A percentile compares a stretch with the other conserved stretches of the same genome.
These are phyloP conservation scores for Aphyosemion australe DNA, from an alignment of 2,113 vertebrate species.

Conservation along the genomic window DNA sequence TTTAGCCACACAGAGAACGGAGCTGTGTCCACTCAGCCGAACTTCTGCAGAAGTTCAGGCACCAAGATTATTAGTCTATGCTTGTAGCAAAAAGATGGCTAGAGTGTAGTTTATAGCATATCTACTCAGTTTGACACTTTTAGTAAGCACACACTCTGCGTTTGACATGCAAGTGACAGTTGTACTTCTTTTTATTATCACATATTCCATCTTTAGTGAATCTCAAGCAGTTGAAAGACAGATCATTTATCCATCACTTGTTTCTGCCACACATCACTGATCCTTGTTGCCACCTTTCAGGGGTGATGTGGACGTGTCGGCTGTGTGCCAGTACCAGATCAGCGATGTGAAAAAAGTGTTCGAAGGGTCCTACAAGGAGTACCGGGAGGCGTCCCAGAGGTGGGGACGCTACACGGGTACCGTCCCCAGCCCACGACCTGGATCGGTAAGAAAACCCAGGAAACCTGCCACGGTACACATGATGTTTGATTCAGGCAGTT, in stretches of 20 bases:
- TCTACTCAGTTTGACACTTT: background rate
- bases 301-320: constrained; percentile 92
- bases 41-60: too few species aligned
- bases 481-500: constrained; percentile 2
- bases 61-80: too few species aligned
- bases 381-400: constrained; percentile 87
- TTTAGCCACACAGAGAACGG: too few species aligned
- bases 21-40: too few species aligned
- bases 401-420: constrained; percentile 86
- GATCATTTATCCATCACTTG: constrained; percentile 33
- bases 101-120: background rate
- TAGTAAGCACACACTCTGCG: background rate
- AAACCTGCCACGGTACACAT: background rate
- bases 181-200: background rate
- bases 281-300: constrained; percentile 70
- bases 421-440: constrained; percentile 85
- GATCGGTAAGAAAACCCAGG: constrained; percentile 84
- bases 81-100: too few species aligned
- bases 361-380: constrained; percentile 92
- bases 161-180: background rate
- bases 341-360: constrained; percentile 89
- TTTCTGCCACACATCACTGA: constrained; percentile 35
- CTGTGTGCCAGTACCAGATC: constrained; percentile 90
- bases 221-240: constrained; percentile 5
- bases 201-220: background rate